phyloP scores from a whole-genome alignment of 2,113 vertebrate genomes.

The Engystomops pustulosus region DNA sequence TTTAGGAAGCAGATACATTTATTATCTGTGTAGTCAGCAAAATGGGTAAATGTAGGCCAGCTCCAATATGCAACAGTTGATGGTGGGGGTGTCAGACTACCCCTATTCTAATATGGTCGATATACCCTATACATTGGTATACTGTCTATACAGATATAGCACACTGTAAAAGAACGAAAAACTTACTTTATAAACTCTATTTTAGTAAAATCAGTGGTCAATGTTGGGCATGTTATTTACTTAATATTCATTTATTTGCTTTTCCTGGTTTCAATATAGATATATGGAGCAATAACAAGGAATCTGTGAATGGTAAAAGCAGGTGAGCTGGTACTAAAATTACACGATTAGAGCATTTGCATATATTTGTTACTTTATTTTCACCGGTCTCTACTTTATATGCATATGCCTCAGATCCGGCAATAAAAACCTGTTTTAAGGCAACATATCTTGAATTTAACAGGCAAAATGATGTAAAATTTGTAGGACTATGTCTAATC shows the following conservation, averaged over 20 bases:
- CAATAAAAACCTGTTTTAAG: neutral
- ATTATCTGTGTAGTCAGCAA: no score
- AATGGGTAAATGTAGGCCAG: no score
- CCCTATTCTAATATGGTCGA: no score
- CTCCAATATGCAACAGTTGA: no score
- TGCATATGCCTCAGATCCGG: neutral
- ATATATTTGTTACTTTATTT: neutral
- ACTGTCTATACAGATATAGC: no score
- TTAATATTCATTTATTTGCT: neutral
- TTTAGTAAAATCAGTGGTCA: neutral
- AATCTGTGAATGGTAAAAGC: neutral
- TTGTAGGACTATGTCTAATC: constrained; percentile 11
- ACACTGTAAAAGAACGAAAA: no score
- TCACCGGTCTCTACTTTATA: neutral
- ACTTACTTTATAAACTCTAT: no score
- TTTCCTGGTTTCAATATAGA: neutral
- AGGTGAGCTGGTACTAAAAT: neutral
- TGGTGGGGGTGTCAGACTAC: no score
- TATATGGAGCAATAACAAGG: neutral
- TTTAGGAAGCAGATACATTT: no score
- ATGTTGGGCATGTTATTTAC: neutral
- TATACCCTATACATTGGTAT: no score
- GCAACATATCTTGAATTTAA: constrained; percentile 2
- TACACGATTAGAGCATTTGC: neutral
- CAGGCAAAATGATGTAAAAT: constrained; percentile 4